Base-by-base conservation (phyloP, 1,140 invertebrate species). In the Zaprionus inermis region DNA sequence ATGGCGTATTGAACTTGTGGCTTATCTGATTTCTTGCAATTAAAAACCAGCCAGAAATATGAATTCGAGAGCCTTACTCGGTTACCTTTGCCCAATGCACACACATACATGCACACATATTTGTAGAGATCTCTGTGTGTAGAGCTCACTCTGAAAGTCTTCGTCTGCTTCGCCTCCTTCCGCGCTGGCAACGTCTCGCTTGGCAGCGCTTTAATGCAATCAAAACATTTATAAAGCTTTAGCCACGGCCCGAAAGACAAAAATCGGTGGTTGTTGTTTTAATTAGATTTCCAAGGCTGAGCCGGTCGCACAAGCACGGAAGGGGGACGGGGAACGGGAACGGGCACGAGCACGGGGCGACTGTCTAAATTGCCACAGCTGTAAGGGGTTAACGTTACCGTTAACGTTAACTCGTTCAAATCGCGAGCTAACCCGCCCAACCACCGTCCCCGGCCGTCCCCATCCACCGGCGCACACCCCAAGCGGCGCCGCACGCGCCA, bases 141-240 rank as follows among this genome's bases (percentile, higher is more conserved):
- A 44, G 22, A 20, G 20, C 32, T 56, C 16, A 28, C 22, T 54
- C 24, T 24, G 20, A n/a, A 11, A n/a, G 28, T 11, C 16, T 10
- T 65, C 36, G 38, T 4, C 38, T 59, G 57, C n/a, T 24, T 46
- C 5, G 20, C 57, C 46, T 28, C 24, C 58, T 28, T 20, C 20
- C n/a, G 44, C 22, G 36, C 16, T 32, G 36, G 38, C n/a, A 16
- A 36, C 24, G 83, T 84, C 67, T 89, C 84, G 83, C 79, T 89
- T 88, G 84, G 84, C 73, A 78, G 83, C 84, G 67, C 80, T 89
- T 86, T 88, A 88, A 88, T 89, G 83, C 83, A 88, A 88, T 88
- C 83, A 89, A 88, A 88, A 88, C 83, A 88, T 88, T 88, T 88
- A 84, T 88, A 88, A 89, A 84, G 84, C 83, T 88, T 88, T 86